phyloP scores from a whole-genome alignment of 2,113 vertebrate genomes.

The Hippocampus abdominalis region DNA sequence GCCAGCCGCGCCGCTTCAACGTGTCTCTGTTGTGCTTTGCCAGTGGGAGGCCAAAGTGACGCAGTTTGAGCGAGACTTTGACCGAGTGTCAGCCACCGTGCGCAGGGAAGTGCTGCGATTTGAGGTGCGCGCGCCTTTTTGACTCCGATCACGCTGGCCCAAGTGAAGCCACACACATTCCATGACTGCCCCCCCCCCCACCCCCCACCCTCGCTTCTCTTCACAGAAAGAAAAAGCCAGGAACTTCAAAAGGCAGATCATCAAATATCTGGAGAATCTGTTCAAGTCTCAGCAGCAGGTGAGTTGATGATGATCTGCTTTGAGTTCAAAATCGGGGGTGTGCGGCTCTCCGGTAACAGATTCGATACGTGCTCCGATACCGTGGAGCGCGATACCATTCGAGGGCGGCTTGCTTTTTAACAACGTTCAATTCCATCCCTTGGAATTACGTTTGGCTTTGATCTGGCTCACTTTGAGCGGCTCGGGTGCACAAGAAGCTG shows the following conservation, averaged over 20 bases:
- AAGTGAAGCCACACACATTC: neutral
- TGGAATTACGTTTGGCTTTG: no score
- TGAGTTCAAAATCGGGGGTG: no score
- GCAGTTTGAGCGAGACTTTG: conserved; percentile 92
- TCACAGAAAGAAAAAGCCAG: conserved; percentile 90
- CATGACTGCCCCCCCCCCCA: neutral
- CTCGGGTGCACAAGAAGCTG: no score
- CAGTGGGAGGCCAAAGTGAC: conserved; percentile 96
- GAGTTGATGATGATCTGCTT: conserved; percentile 5
- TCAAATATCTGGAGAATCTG: conserved; percentile 86
- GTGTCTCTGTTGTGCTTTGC: neutral
- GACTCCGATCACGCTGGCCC: neutral
- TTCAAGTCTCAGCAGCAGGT: conserved; percentile 94
- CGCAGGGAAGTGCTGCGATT: conserved; percentile 93
- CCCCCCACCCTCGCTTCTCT: conserved; percentile 3
- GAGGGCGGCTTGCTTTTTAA: no score
- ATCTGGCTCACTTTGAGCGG: no score
- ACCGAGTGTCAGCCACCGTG: conserved; percentile 86
- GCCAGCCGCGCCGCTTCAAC: neutral
- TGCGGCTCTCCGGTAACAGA: no score
- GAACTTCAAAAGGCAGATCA: conserved; percentile 87
- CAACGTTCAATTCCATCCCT: no score
- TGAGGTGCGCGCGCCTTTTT: conserved; percentile 74
- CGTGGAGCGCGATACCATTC: no score
- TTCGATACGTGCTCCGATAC: no score